These are phyloP conservation scores for Anolis sagrei DNA, from an alignment of 2,113 vertebrate genomes.

Conservation along the genomic window DNA sequence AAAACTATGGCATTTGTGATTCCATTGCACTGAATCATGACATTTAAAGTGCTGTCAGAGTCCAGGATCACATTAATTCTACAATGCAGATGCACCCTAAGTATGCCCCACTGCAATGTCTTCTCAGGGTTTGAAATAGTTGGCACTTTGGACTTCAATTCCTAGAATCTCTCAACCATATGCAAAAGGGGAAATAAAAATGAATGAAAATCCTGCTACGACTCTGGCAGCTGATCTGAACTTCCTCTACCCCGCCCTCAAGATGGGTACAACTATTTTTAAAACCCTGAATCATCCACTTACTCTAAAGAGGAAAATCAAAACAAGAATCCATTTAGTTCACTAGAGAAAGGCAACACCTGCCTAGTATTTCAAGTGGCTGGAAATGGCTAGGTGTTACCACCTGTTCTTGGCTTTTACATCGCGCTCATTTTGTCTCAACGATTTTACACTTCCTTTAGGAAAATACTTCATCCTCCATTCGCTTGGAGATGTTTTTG, in stretches of 20 bases:
- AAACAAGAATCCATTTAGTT: constrained; percentile 11
- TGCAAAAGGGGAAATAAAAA: constrained; percentile 12
- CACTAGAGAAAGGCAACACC: constrained; percentile 44
- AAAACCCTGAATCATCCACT: constrained; percentile 8
- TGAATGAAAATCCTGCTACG: constrained; percentile 8
- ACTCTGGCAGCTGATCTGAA: constrained; percentile 1
- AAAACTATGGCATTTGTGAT: no score
- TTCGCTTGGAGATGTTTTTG: constrained; percentile 46
- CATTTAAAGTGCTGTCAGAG: no score
- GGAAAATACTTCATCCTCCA: constrained; percentile 44
- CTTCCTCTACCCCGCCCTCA: not conserved
- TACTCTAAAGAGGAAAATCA: not conserved
- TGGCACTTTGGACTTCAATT: not conserved
- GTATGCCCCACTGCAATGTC: no score
- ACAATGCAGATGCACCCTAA: no score
- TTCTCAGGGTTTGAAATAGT: not conserved
- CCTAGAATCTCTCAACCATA: not conserved
- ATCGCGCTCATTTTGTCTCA: constrained; percentile 55
- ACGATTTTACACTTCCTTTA: constrained; percentile 53
- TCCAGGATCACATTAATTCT: no score
- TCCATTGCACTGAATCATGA: no score
- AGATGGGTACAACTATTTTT: constrained; percentile 1
- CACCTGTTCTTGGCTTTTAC: constrained; percentile 67
- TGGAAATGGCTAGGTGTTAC: constrained; percentile 36
- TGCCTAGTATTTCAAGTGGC: constrained; percentile 53